Conservation (phyloP, 1,140 invertebrate species). For the Eriosoma lanigerum region DNA sequence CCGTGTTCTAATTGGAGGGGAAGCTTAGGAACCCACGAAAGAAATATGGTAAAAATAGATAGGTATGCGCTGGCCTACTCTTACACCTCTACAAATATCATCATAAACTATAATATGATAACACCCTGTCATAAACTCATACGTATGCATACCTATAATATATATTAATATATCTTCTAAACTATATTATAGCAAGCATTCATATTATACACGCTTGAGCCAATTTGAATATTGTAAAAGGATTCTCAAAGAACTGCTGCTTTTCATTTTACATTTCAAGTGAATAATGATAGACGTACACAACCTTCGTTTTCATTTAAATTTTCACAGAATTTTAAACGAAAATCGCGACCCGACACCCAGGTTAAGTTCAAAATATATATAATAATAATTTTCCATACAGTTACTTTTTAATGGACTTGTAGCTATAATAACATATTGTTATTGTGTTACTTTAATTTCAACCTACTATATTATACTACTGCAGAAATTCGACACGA, state of each 20-base stretch:
- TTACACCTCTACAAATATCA: slow-evolving; percentile 34
- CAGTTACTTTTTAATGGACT: neutral
- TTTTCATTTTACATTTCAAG: slow-evolving; percentile 30
- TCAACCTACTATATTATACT: slow-evolving; percentile 13
- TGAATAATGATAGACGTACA: neutral
- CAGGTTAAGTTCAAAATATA: neutral
- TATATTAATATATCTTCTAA: neutral
- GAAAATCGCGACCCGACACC: neutral
- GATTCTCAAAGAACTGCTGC: neutral
- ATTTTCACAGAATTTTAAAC: neutral
- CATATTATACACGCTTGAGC: neutral
- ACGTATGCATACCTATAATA: no score
- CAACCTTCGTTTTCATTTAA: neutral
- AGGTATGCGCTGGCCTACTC: slow-evolving; percentile 26
- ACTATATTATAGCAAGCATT: no score
- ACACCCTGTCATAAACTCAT: neutral
- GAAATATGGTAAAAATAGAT: slow-evolving; percentile 49
- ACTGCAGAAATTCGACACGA: no score
- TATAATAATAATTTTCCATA: neutral
- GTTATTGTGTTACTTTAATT: neutral
- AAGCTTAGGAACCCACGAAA: slow-evolving; percentile 27
- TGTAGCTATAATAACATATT: neutral
- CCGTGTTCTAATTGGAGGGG: slow-evolving; percentile 31
- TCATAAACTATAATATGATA: slow-evolving; percentile 13
- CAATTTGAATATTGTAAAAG: slow-evolving; percentile 4